These are phyloP conservation scores for Alectoris magna DNA, from an alignment of 2,797 vertebrate genomes.

Conservation along the genomic window DNA sequence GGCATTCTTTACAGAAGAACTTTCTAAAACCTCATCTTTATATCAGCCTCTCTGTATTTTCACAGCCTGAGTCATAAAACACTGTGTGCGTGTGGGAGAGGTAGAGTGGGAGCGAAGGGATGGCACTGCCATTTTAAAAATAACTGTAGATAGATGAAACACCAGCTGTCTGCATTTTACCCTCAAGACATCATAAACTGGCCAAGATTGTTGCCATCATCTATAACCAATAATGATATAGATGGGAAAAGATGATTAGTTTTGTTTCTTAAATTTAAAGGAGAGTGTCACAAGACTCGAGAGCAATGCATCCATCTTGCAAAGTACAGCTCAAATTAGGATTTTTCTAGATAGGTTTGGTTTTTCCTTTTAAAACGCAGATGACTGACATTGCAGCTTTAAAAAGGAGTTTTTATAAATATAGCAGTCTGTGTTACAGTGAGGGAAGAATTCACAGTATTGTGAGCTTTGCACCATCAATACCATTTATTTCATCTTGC, in stretches of 20 bases:
- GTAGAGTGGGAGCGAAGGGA: conserved; percentile 40
- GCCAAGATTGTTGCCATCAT: not conserved
- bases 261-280: conserved; percentile 9
- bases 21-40: conserved; percentile 27
- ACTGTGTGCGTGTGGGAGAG: conserved; percentile 45
- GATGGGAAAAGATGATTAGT: not conserved
- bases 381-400: not conserved
- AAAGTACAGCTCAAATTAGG: not conserved
- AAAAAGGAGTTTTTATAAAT: not conserved
- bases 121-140: conserved; percentile 39
- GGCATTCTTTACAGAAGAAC: not conserved
- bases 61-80: conserved; percentile 55
- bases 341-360: not conserved
- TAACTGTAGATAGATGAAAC: conserved; percentile 41
- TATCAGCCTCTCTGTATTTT: conserved; percentile 34
- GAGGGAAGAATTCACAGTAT: not conserved
- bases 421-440: not conserved
- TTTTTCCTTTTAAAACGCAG: not conserved
- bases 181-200: conserved; percentile 10
- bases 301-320: not conserved
- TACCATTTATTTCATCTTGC: not conserved
- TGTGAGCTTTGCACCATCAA: not conserved
- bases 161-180: conserved; percentile 24
- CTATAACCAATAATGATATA: not conserved
- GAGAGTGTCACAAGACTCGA: not conserved